These are phyloP conservation scores for Rhinogobio ventralis DNA, from an alignment of 2,797 vertebrate genomes.

Conservation along the genomic window DNA sequence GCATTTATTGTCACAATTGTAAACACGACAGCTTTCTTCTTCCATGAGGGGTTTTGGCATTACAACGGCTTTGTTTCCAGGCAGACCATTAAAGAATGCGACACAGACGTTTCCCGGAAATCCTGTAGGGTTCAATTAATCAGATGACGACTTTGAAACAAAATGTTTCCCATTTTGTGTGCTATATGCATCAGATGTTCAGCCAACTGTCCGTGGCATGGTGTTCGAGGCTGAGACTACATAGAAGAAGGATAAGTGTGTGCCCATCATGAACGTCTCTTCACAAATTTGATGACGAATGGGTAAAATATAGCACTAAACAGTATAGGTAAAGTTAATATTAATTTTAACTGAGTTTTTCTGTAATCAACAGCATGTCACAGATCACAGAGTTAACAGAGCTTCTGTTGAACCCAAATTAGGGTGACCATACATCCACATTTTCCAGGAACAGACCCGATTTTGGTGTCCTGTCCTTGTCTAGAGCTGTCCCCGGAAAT, in stretches of 20 bases:
- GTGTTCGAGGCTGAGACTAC: neutral
- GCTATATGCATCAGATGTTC: neutral
- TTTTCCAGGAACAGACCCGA: neutral
- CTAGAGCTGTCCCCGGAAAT: neutral
- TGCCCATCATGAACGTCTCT: neutral
- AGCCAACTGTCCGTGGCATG: too few relatives aligned
- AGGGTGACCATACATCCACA: neutral
- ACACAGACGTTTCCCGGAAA: neutral
- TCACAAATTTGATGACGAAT: neutral
- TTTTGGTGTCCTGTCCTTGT: neutral
- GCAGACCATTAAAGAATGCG: neutral
- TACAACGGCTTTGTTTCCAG: neutral
- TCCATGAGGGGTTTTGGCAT: neutral
- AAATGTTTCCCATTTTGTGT: neutral
- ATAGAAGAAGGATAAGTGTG: constrained; percentile 16
- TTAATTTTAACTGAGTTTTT: neutral
- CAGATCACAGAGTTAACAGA: constrained; percentile 3
- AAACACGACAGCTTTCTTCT: neutral
- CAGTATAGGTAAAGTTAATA: neutral
- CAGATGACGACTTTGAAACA: neutral
- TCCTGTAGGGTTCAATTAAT: neutral
- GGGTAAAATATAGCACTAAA: neutral
- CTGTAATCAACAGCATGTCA: neutral
- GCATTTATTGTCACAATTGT: neutral
- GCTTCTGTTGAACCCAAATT: neutral